These are phyloP conservation scores for Formicarius rufipectus DNA, from an alignment of 2,113 vertebrate species.

Conservation along the genomic window DNA sequence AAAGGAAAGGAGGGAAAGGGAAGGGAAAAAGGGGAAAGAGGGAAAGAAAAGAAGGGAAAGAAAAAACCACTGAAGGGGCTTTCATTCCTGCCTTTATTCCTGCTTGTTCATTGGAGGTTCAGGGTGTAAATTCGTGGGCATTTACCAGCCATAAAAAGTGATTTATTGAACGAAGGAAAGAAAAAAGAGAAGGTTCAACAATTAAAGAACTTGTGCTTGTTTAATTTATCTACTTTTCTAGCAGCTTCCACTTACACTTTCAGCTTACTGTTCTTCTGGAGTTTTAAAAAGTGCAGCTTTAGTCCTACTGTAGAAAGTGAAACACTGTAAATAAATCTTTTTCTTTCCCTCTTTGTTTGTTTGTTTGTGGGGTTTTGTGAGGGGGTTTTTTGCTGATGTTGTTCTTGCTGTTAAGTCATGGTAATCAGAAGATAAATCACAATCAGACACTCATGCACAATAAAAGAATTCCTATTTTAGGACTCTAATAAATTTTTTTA, in stretches of 20 bases:
- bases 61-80: neutral
- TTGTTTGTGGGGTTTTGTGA: neutral
- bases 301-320: neutral
- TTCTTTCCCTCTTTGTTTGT: neutral
- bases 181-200: neutral
- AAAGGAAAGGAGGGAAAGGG: too few species aligned
- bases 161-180: neutral
- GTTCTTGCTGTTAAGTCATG: neutral
- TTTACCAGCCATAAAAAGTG: neutral
- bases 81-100: neutral
- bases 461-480: neutral
- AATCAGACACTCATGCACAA: neutral
- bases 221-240: constrained; percentile 12
- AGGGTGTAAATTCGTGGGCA: neutral
- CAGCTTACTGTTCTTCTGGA: neutral
- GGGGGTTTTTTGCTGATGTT: neutral
- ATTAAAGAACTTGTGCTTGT: neutral
- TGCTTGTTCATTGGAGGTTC: neutral
- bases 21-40: neutral
- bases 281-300: neutral
- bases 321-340: neutral
- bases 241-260: neutral
- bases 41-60: neutral
- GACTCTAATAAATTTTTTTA: accelerated
- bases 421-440: neutral